Evolutionary conservation across 2,797 vertebrate species (phyloP).

Genomic region (Myoxocephalus aenaeus): DNA sequence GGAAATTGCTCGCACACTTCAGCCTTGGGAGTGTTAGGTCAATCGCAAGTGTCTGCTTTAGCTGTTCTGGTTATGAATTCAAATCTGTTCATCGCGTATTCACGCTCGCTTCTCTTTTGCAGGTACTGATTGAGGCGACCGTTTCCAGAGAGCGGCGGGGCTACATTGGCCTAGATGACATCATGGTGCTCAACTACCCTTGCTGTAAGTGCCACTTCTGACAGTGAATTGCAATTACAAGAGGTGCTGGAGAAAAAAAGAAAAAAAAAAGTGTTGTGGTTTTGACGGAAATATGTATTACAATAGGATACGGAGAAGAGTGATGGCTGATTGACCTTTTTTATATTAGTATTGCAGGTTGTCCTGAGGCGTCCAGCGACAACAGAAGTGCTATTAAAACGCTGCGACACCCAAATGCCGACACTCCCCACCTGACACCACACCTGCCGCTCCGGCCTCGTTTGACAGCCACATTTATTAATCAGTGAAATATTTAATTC

Average conservation of each 20-base stretch:
- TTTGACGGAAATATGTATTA: constrained; percentile 40
- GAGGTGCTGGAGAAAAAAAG: constrained; percentile 23
- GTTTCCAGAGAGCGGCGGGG: constrained; percentile 91
- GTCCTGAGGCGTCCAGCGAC: constrained; percentile 41
- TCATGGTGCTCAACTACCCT: constrained; percentile 95
- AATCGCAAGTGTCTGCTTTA: constrained; percentile 27
- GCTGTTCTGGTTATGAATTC: constrained; percentile 21
- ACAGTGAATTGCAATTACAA: constrained; percentile 55
- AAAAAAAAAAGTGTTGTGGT: constrained; percentile 2
- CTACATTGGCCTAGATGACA: constrained; percentile 96
- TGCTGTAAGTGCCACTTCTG: constrained; percentile 91
- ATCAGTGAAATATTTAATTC: constrained; percentile 35
- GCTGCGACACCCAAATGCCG: constrained; percentile 52
- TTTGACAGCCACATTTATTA: constrained; percentile 52
- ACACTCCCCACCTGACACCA: constrained; percentile 46
- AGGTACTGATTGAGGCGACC: constrained; percentile 96
- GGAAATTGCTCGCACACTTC: constrained; percentile 30
- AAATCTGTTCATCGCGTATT: constrained; percentile 45
- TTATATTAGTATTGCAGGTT: constrained; percentile 38
- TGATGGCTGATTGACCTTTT: constrained; percentile 65
- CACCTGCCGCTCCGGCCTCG: constrained; percentile 46
- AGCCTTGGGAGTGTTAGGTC: constrained; percentile 42
- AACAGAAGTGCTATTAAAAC: constrained; percentile 55
- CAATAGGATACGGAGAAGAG: constrained; percentile 53
- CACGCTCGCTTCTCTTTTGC: constrained; percentile 58